These are phyloP conservation scores for Drosophila tripunctata DNA, from an alignment of 2,888 invertebrate species.

Conservation along the genomic window DNA sequence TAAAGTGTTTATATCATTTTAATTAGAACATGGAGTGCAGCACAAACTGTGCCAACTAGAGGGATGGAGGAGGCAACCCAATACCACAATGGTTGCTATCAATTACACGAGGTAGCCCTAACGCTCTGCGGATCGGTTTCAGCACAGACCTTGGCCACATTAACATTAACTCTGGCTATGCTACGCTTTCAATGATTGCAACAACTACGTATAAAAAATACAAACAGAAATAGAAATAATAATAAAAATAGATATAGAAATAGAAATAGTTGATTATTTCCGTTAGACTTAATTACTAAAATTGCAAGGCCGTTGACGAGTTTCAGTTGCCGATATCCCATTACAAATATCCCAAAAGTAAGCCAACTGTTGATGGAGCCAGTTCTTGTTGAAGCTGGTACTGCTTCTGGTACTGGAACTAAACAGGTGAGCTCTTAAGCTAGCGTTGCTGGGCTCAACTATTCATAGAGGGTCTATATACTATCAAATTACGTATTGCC, in stretches of 20 bases:
- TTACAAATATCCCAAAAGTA: conserved; percentile 37
- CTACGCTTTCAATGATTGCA: conserved; percentile 32
- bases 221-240: conserved; percentile 3
- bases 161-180: conserved; percentile 49
- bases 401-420: conserved; percentile 33
- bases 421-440: conserved; percentile 46
- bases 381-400: conserved; percentile 19
- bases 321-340: conserved; percentile 32
- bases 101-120: conserved; percentile 65
- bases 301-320: conserved; percentile 53
- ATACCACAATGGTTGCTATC: conserved; percentile 59
- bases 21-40: conserved; percentile 30
- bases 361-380: conserved; percentile 35
- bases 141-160: conserved; percentile 75
- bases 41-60: conserved; percentile 47
- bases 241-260: conserved; percentile 36
- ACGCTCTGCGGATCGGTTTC: conserved; percentile 64
- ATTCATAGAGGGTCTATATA: conserved; percentile 13
- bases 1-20: conserved; percentile 1
- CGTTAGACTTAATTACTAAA: conserved; percentile 62
- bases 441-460: conserved; percentile 1
- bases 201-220: conserved; percentile 21
- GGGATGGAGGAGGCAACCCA: conserved; percentile 31
- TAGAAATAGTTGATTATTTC: conserved; percentile 63
- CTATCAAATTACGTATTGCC: conserved; percentile 66